Percentiles rank a stretch among this genome's conserved stretches.
phyloP scores from a whole-genome alignment of 2,797 vertebrate species.

The Crenuchus spilurus region DNA sequence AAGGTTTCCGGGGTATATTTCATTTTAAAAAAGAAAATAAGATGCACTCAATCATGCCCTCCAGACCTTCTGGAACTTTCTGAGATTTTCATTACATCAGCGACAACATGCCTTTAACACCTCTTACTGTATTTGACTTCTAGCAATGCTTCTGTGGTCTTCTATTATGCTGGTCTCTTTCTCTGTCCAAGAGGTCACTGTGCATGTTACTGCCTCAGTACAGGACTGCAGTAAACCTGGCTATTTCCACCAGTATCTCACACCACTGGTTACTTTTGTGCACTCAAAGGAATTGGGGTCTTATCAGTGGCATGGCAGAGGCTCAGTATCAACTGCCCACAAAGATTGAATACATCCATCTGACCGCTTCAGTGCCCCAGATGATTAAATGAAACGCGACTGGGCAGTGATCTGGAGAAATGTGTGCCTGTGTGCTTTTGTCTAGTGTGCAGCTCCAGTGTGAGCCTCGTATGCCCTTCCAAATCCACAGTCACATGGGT shows the following conservation, averaged over 20 bases:
- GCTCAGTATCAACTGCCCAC: slow-evolving; percentile 70
- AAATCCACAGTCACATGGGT: slow-evolving; percentile 7
- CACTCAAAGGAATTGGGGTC: slow-evolving; percentile 68
- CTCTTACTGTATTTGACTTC: background rate
- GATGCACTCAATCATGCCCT: too few species aligned
- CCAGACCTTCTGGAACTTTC: too few species aligned
- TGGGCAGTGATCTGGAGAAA: slow-evolving; percentile 37
- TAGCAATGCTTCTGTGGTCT: background rate
- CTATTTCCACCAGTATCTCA: slow-evolving; percentile 69
- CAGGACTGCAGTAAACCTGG: slow-evolving; percentile 53
- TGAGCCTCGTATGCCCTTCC: background rate
- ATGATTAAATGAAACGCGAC: slow-evolving; percentile 82
- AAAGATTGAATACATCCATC: slow-evolving; percentile 70
- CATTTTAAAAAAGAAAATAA: too few species aligned
- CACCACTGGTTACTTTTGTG: slow-evolving; percentile 70
- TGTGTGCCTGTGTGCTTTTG: slow-evolving; percentile 6
- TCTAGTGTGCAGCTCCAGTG: background rate
- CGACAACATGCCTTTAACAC: background rate
- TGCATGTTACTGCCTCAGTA: background rate
- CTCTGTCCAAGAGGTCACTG: slow-evolving; percentile 23
- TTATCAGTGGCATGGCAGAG: slow-evolving; percentile 74
- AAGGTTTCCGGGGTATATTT: too few species aligned
- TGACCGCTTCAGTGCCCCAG: slow-evolving; percentile 75
- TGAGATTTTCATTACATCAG: background rate
- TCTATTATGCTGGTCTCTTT: background rate